A percentile compares a stretch with the other conserved stretches of the same genome.
Conservation (phyloP, 2,888 invertebrate species). For the Aromia moschata region DNA sequence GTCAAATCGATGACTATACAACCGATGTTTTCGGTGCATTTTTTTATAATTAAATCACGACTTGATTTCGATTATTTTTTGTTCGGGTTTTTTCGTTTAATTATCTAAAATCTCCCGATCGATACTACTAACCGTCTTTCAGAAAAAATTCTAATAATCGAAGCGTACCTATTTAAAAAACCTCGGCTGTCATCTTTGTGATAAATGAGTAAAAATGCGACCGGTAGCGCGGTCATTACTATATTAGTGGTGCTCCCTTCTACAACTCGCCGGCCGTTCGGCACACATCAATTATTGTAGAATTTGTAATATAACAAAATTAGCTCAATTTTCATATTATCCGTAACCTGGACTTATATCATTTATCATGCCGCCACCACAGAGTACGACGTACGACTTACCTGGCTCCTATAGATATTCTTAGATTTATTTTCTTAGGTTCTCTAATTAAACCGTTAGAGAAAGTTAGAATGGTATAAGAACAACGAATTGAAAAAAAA, state of each 20-base stretch:
- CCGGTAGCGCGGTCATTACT: constrained; percentile 60
- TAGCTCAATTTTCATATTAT: constrained; percentile 60
- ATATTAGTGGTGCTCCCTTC: constrained; percentile 49
- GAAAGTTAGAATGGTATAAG: not conserved
- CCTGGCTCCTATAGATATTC: constrained; percentile 3
- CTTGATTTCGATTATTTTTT: too few relatives aligned
- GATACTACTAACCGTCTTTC: constrained; percentile 19
- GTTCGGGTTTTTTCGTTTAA: not conserved
- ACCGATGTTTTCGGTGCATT: too few relatives aligned
- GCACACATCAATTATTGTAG: constrained; percentile 48
- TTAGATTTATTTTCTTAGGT: constrained; percentile 4
- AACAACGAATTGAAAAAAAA: too few relatives aligned
- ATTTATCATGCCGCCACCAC: constrained; percentile 47
- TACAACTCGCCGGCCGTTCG: constrained; percentile 39
- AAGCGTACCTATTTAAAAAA: constrained; percentile 32
- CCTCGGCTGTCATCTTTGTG: constrained; percentile 50
- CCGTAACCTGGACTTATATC: constrained; percentile 52
- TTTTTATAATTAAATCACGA: too few relatives aligned
- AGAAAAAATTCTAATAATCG: constrained; percentile 25
- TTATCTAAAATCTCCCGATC: constrained; percentile 14
- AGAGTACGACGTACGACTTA: constrained; percentile 3
- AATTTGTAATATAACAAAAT: constrained; percentile 55
- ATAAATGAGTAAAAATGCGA: constrained; percentile 54
- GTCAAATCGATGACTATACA: too few relatives aligned
- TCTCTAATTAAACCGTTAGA: not conserved